These are phyloP conservation scores for Fringilla coelebs DNA, from an alignment of 2,797 vertebrate genomes.

Conservation along the genomic window DNA sequence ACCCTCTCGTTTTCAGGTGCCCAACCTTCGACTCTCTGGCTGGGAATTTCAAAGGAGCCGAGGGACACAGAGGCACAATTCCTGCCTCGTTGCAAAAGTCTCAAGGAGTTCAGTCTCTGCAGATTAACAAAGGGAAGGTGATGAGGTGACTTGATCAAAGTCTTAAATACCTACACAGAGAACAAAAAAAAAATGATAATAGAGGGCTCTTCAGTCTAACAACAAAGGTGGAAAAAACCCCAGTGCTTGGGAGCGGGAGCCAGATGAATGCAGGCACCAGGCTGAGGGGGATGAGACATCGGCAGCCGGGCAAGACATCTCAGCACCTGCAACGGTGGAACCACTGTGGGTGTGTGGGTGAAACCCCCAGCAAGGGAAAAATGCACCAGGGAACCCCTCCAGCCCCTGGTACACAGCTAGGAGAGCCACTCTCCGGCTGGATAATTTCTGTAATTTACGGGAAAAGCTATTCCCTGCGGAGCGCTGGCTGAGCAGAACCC, in stretches of 20 bases:
- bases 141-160: conserved; percentile 63
- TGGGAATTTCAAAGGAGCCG: conserved; percentile 44
- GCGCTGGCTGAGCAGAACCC: neutral
- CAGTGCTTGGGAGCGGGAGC: neutral
- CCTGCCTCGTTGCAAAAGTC: conserved; percentile 32
- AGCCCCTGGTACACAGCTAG: accelerated
- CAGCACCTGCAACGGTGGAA: accelerated
- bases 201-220: conserved; percentile 43
- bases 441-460: neutral
- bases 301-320: neutral
- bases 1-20: conserved; percentile 46
- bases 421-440: accelerated
- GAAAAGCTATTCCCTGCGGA: neutral
- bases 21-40: conserved; percentile 22
- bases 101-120: conserved; percentile 63
- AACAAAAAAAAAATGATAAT: conserved; percentile 46
- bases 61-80: conserved; percentile 33
- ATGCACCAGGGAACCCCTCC: neutral
- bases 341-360: accelerated
- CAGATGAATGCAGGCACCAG: neutral
- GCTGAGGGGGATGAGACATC: neutral
- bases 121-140: conserved; percentile 60
- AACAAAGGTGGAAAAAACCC: conserved; percentile 30
- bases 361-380: neutral
- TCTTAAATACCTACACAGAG: conserved; percentile 49